phyloP scores from a whole-genome alignment of 2,797 vertebrate genomes.

The Sebastes cheni region DNA sequence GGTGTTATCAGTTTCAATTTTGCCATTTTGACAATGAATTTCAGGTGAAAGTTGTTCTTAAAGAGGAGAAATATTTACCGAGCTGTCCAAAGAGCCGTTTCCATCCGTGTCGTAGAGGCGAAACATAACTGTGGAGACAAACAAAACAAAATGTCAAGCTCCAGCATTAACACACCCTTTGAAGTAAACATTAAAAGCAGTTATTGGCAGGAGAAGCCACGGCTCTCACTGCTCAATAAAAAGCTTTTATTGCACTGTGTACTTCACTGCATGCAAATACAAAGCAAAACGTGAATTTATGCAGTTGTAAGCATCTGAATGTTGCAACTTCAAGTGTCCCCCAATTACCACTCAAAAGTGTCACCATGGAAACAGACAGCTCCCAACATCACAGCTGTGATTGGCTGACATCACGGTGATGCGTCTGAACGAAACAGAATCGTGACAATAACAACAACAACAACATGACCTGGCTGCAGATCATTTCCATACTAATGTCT shows the following conservation, averaged over 20 bases:
- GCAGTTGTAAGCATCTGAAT: conserved; percentile 12
- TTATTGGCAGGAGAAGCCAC: not conserved
- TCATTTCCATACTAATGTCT: conserved; percentile 16
- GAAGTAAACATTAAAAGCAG: conserved; percentile 2
- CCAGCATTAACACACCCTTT: not conserved
- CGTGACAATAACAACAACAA: conserved; percentile 2
- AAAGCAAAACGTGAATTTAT: not conserved
- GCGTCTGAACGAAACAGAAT: not conserved
- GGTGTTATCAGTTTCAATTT: not conserved
- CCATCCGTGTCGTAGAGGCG: conserved; percentile 95
- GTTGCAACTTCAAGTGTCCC: conserved; percentile 36
- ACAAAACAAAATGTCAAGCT: conserved; percentile 26
- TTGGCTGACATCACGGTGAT: conserved; percentile 5
- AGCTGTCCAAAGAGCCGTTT: conserved; percentile 92
- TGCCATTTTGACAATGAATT: not conserved
- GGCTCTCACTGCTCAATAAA: not conserved
- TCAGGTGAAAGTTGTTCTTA: not conserved
- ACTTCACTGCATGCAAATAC: not conserved
- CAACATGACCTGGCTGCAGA: not conserved
- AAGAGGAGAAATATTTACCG: conserved; percentile 80
- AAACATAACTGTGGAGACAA: conserved; percentile 90
- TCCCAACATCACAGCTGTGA: conserved; percentile 25
- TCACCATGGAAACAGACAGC: conserved; percentile 71
- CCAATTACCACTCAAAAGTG: conserved; percentile 22
- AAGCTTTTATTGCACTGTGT: not conserved